phyloP scores from a whole-genome alignment of 2,113 vertebrate species.

The Cacatua alba region DNA sequence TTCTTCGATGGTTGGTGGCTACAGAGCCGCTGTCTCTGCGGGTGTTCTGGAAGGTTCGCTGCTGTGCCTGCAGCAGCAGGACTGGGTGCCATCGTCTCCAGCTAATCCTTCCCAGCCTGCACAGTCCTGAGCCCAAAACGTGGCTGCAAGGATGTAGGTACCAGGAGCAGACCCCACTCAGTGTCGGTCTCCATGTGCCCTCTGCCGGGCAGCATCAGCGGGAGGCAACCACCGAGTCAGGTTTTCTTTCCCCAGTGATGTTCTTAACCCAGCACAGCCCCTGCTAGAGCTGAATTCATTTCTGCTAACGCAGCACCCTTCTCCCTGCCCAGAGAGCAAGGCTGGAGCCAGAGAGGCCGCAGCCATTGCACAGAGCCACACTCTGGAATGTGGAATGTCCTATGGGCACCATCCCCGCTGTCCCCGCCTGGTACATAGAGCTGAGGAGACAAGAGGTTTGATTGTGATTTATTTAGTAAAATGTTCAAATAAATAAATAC shows the following conservation, averaged over 20 bases:
- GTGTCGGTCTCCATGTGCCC: neutral
- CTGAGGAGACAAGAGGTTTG: conserved; percentile 76
- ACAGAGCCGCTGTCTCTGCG: neutral
- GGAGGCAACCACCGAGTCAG: neutral
- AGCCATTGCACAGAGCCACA: rapidly evolving
- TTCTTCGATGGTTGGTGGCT: neutral
- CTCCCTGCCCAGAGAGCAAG: neutral
- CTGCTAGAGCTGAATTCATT: neutral
- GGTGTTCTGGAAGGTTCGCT: neutral
- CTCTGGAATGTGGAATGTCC: neutral
- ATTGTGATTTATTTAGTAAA: conserved; percentile 99
- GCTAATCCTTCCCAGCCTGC: neutral
- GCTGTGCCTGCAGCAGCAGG: neutral
- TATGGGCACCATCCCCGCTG: neutral
- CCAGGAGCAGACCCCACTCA: neutral
- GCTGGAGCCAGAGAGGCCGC: rapidly evolving
- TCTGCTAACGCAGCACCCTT: neutral
- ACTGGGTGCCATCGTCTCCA: neutral
- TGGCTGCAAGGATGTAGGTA: neutral
- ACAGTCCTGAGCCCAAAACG: neutral
- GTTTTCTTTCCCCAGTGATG: neutral
- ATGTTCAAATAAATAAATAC: conserved; percentile 99
- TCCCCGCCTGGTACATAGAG: conserved; percentile 61
- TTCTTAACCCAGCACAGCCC: neutral
- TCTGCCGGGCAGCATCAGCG: neutral